phyloP scores from a whole-genome alignment of 30 jellyfish, hydroid and myxozoan genomes.

The Cassiopea xamachana region DNA sequence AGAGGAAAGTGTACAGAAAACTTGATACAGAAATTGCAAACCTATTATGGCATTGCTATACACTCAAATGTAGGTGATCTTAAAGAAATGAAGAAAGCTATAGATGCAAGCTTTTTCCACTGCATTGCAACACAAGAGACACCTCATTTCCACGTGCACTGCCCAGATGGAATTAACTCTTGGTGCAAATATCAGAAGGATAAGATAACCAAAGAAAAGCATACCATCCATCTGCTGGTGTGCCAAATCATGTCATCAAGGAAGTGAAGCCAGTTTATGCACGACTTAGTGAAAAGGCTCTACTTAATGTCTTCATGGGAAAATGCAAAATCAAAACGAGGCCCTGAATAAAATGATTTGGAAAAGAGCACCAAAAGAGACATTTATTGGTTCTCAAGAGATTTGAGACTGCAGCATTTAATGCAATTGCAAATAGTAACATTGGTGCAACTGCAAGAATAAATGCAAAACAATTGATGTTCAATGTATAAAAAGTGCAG shows the following conservation, averaged over 20 bases:
- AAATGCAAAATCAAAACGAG: not conserved
- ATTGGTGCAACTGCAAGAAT: not conserved
- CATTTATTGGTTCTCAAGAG: not conserved
- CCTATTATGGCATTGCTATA: not conserved
- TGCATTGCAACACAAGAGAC: conserved; percentile 48
- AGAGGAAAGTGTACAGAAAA: conserved; percentile 53
- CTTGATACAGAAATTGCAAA: conserved; percentile 43
- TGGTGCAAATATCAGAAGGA: conserved; percentile 20
- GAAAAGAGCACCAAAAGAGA: not conserved
- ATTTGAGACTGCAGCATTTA: not conserved
- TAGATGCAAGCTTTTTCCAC: conserved; percentile 51
- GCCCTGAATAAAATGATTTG: not conserved
- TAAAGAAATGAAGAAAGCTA: conserved; percentile 47
- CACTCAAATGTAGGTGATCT: conserved; percentile 50
- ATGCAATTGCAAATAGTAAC: not conserved
- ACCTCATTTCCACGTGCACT: conserved; percentile 17
- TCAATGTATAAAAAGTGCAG: not conserved
- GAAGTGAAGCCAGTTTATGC: not conserved
- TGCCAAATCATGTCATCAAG: not conserved
- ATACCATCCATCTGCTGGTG: not conserved
- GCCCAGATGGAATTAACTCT: not conserved
- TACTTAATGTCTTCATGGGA: not conserved
- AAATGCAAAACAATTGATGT: not conserved
- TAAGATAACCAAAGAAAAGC: not conserved
- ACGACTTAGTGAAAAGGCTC: not conserved